A percentile compares a stretch with the other conserved stretches of the same genome.
These are phyloP conservation scores for Eupeodes luniger DNA, from an alignment of 2,888 invertebrate genomes.

Conservation along the genomic window DNA sequence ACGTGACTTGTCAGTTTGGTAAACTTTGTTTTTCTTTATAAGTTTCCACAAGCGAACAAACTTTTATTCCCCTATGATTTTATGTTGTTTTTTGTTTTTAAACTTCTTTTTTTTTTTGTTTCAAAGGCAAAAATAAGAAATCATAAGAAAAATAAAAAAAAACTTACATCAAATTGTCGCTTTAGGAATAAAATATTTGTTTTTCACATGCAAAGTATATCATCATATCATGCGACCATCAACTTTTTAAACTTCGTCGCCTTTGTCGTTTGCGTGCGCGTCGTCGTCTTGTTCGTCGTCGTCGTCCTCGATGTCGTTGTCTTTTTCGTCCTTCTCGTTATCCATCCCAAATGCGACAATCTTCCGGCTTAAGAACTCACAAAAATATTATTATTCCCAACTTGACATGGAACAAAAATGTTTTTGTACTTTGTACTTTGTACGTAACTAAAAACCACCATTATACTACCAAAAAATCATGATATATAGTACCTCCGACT, in stretches of 20 bases:
- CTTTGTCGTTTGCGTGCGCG: conserved; percentile 18
- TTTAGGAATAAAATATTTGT: conserved; percentile 48
- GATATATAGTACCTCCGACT: too few species aligned
- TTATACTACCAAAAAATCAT: neutral
- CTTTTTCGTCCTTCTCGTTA: neutral
- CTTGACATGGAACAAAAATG: conserved; percentile 25
- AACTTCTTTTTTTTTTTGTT: neutral
- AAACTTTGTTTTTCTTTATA: conserved; percentile 21
- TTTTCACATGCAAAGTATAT: conserved; percentile 39
- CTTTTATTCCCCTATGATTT: conserved; percentile 43
- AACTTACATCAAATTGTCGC: conserved; percentile 46
- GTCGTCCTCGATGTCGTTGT: too few species aligned
- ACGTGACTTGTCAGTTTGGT: conserved; percentile 44
- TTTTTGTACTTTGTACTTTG: neutral
- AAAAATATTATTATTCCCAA: conserved; percentile 38
- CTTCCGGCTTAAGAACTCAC: conserved; percentile 23
- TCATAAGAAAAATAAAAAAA: neutral
- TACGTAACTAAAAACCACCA: too few species aligned
- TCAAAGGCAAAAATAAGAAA: neutral
- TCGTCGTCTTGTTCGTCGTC: neutral
- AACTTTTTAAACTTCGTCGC: conserved; percentile 32
- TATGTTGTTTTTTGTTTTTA: neutral
- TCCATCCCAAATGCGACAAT: conserved; percentile 31
- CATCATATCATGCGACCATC: conserved; percentile 41
- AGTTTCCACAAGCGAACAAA: conserved; percentile 3